Conservation (phyloP, 2,888 invertebrate species). For the Camptogramma bilineatum region DNA sequence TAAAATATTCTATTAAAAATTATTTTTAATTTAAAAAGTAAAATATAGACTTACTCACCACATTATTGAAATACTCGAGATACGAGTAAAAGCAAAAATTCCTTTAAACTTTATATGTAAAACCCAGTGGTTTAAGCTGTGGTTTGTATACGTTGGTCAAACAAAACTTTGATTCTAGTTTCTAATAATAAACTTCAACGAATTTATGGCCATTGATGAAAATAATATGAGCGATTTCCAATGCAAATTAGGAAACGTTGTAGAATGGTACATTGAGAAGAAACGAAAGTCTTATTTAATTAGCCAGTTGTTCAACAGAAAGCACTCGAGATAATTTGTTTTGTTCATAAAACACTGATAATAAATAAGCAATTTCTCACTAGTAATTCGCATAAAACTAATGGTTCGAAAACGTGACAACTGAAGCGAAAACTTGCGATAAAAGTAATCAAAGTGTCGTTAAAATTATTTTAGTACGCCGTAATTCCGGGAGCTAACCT, state of each 20-base stretch:
- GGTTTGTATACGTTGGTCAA: no score
- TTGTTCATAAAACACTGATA: conserved; percentile 57
- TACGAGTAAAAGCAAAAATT: no score
- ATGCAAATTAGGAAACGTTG: background rate
- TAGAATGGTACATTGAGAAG: background rate
- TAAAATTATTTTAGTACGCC: conserved; percentile 79
- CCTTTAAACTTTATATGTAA: no score
- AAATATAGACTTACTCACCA: no score
- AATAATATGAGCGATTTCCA: background rate
- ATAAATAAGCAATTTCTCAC: conserved; percentile 79
- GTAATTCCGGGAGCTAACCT: conserved; percentile 63
- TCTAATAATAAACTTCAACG: no score
- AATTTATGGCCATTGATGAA: no score
- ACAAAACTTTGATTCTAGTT: no score
- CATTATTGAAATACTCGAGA: no score
- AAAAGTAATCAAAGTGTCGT: conserved; percentile 84
- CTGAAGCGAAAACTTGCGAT: conserved; percentile 81
- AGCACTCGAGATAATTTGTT: conserved; percentile 54
- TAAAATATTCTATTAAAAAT: no score
- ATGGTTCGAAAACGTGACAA: conserved; percentile 81
- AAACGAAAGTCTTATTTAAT: conserved; percentile 31
- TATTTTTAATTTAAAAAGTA: no score
- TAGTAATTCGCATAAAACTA: conserved; percentile 83
- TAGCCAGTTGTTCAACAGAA: conserved; percentile 49
- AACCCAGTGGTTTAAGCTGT: no score